Conservation (phyloP, 2,888 invertebrate species). For the Helicoverpa assulta region DNA sequence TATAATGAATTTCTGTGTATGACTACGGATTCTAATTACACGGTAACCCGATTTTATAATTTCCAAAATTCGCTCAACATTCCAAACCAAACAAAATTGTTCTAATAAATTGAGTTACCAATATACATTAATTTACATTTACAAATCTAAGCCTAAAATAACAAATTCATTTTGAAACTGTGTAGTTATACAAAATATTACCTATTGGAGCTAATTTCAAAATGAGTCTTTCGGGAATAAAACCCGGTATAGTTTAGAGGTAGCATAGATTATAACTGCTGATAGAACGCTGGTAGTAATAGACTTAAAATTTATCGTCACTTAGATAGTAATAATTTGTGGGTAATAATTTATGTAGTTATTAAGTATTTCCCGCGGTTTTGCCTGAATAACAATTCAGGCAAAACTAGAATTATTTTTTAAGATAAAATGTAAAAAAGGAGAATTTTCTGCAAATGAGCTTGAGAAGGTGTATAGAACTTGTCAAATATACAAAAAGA, state of each 20-base stretch:
- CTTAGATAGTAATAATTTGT: slow-evolving; percentile 28
- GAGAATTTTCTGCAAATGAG: no score
- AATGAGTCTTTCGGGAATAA: slow-evolving; percentile 33
- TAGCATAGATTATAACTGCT: slow-evolving; percentile 15
- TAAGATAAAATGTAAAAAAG: no score
- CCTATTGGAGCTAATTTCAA: background rate
- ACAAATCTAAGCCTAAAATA: background rate
- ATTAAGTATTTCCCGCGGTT: background rate
- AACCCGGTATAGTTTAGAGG: slow-evolving; percentile 6
- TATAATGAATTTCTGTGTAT: no score
- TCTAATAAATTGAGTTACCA: background rate
- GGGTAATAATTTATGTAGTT: background rate
- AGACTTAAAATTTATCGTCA: slow-evolving; percentile 39
- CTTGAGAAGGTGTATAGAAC: no score
- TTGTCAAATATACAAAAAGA: no score
- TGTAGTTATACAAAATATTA: background rate
- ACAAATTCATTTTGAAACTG: background rate
- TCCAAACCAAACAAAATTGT: no score
- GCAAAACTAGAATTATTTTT: no score
- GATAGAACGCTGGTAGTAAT: slow-evolving; percentile 26
- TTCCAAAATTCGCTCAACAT: no score
- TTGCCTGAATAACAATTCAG: no score
- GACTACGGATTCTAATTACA: background rate
- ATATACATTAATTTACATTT: background rate
- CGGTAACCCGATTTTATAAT: no score